Percentiles rank a stretch among this genome's conserved stretches.
Evolutionary conservation across 37 sponge, comb jelly and placozoan species (phyloP).

Genomic region (Diacarnus erythraeanus): DNA sequence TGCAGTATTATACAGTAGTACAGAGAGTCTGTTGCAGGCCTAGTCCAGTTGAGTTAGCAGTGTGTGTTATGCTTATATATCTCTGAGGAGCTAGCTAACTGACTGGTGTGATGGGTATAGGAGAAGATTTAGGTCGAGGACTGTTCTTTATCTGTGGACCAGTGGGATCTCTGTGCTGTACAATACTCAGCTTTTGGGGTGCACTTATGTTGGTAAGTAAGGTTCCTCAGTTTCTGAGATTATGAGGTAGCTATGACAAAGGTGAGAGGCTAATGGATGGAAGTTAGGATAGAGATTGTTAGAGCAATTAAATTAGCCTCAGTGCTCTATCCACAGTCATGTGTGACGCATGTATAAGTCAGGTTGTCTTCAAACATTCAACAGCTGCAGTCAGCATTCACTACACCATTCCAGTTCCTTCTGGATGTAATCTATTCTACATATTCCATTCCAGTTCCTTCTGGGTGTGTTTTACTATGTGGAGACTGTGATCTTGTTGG

Average conservation of each 20-base stretch:
- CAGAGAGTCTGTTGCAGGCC: no score
- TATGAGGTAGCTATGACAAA: no score
- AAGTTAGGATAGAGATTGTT: no score
- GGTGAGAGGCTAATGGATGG: no score
- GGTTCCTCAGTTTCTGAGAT: neutral
- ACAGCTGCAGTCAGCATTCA: neutral
- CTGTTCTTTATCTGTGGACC: slow-evolving; percentile 68
- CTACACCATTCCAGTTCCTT: neutral
- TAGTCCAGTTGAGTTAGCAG: neutral
- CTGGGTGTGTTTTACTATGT: slow-evolving; percentile 66
- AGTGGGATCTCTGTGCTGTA: slow-evolving; percentile 62
- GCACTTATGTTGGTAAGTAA: slow-evolving; percentile 64
- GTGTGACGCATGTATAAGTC: neutral
- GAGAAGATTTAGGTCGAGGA: slow-evolving; percentile 12
- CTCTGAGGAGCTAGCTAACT: neutral
- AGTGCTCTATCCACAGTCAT: no score
- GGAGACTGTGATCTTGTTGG: slow-evolving; percentile 67
- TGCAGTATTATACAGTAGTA: no score
- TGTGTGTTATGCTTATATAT: neutral
- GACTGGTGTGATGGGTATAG: slow-evolving; percentile 3
- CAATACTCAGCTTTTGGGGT: slow-evolving; percentile 68
- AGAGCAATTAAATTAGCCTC: no score
- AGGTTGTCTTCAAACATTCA: no score
- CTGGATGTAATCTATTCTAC: neutral
- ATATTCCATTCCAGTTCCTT: slow-evolving; percentile 35